Base-by-base conservation (phyloP, 2,113 vertebrate genomes). In the Tachysurus fulvidraco region DNA sequence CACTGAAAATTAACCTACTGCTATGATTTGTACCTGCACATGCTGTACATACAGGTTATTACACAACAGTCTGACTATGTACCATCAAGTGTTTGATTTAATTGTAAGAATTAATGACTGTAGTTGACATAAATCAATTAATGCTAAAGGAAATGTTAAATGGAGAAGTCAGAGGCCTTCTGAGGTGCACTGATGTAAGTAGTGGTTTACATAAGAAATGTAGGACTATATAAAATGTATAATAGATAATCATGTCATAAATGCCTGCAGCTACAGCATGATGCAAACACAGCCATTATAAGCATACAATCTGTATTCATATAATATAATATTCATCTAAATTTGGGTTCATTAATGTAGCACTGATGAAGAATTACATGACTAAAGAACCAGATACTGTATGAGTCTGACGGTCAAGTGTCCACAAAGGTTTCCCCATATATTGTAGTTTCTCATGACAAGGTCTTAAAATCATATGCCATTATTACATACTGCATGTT, bases 171-270 rank as follows among this genome's bases (percentile, higher is more conserved):
- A 65, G 16, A 65, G 44, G 77, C 52, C 21, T 50, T 76, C 44
- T 76, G 73, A 25, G 73, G 44, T 81, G 73, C 83, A 85, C 77
- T 44, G 73, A 87, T 84, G 87, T 87, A 73, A 44, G 85, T 85
- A 28, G 46, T 79, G 84, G 69, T 81, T 71, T 36, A 36, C 36
- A 28, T 64, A 85, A 46, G 50, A 76, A 86, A 88, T 59, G 55
- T 64, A 69, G 50, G 25, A 71, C 21, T 23, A 57, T n/a, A 60
- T 59, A 23, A 4, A 25, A 23, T n/a, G 23, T 59, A 19, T 85
- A 64, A 79, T 30, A 36, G 9, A 28, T 23, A 36, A 36, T 52
- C 59, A 64, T 50, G 71, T 60, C 7, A 25, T 64, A 30, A 77
- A 59, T 44, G 52, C 69, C 54, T 76, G 69, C n/a, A 57, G 69